A percentile compares a stretch with the other conserved stretches of the same genome.
These are phyloP conservation scores for Peromyscus leucopus DNA, from an alignment of 2,113 vertebrate genomes.

Conservation along the genomic window DNA sequence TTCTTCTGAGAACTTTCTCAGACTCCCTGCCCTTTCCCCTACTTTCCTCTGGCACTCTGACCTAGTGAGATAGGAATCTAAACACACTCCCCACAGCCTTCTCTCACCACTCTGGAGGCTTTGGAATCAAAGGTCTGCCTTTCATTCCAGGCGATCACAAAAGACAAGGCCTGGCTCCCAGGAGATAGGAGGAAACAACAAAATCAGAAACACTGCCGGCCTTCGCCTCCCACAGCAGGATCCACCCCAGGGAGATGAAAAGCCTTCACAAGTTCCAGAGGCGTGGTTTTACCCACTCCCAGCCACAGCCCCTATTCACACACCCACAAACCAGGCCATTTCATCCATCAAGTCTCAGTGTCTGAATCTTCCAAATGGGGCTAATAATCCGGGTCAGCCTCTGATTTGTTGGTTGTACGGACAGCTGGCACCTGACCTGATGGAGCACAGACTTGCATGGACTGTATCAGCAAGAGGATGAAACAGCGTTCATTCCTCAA, in stretches of 20 bases:
- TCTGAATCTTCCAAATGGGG: not conserved
- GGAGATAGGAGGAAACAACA: not conserved
- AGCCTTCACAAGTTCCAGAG: not conserved
- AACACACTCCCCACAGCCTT: not conserved
- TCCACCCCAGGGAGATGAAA: not conserved
- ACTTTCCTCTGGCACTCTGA: slow-evolving; percentile 41
- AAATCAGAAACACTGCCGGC: not conserved
- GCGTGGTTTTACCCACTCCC: not conserved
- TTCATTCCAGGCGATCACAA: not conserved
- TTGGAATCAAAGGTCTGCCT: slow-evolving; percentile 42
- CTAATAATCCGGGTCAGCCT: not conserved
- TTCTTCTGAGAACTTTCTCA: not conserved
- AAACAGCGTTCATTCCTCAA: not conserved
- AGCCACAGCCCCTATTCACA: not conserved
- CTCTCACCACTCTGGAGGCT: not conserved
- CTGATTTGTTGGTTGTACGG: not conserved
- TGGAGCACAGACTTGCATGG: too few species aligned
- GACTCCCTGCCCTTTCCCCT: slow-evolving; percentile 52
- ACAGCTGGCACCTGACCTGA: not conserved
- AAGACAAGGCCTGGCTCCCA: slow-evolving; percentile 5
- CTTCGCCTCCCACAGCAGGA: not conserved
- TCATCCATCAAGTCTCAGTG: not conserved
- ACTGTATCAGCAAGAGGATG: too few species aligned
- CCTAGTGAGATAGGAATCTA: slow-evolving; percentile 47
- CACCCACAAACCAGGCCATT: not conserved